phyloP scores from a whole-genome alignment of 2,888 invertebrate genomes.

The Colletes collaris region DNA sequence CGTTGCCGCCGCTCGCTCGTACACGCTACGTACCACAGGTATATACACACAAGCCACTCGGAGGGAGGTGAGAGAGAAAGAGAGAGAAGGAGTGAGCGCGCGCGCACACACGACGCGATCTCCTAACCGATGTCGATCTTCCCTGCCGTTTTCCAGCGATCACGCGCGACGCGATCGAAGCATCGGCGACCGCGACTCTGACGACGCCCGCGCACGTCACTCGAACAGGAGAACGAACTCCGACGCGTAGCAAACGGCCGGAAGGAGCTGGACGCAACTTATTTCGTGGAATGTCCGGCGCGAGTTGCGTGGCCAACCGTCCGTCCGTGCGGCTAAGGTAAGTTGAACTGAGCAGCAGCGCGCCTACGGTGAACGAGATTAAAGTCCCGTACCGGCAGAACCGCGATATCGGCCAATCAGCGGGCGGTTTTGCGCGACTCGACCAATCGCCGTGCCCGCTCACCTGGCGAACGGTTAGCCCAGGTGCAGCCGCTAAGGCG shows the following conservation, averaged over 20 bases:
- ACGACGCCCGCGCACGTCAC: not conserved
- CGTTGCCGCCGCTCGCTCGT: constrained; percentile 12
- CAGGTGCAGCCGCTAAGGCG: constrained; percentile 75
- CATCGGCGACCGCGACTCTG: constrained; percentile 21
- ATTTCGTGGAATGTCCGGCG: constrained; percentile 43
- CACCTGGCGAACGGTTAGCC: constrained; percentile 76
- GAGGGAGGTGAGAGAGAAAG: not conserved
- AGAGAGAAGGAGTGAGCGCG: constrained; percentile 9
- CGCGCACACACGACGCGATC: constrained; percentile 47
- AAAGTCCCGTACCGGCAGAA: constrained; percentile 71
- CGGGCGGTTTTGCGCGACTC: constrained; percentile 45
- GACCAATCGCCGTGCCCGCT: constrained; percentile 60
- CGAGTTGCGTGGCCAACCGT: constrained; percentile 68
- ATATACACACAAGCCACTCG: constrained; percentile 11
- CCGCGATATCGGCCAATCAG: constrained; percentile 58
- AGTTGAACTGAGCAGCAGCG: constrained; percentile 79
- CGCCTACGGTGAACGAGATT: constrained; percentile 81
- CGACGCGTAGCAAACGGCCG: not conserved
- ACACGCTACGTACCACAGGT: constrained; percentile 19
- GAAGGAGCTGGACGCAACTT: constrained; percentile 15
- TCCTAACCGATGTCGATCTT: constrained; percentile 45
- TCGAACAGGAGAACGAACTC: not conserved
- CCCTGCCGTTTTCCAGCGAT: constrained; percentile 30
- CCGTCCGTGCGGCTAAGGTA: constrained; percentile 78
- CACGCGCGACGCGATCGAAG: constrained; percentile 28